Evolutionary conservation across 2,113 vertebrate species (phyloP).

Genomic region (Trematocara marginatum): DNA sequence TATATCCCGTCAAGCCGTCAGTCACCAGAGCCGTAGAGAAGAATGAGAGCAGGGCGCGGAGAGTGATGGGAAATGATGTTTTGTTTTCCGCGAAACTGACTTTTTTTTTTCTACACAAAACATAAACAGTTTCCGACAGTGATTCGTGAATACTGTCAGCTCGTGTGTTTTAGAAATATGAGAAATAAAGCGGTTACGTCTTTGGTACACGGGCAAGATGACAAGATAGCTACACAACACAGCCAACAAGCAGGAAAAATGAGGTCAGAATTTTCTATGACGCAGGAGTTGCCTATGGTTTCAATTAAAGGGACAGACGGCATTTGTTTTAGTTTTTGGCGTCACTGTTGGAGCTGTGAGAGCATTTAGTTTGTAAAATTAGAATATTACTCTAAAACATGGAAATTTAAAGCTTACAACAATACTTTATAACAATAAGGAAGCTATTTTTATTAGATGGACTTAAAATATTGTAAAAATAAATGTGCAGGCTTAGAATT

Average conservation of each 20-base stretch:
- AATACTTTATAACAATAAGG: neutral
- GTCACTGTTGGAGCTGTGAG: neutral
- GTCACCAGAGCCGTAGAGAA: neutral
- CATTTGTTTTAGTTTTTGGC: neutral
- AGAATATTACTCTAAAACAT: neutral
- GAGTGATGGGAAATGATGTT: constrained; percentile 37
- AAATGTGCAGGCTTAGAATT: neutral
- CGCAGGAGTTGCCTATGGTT: neutral
- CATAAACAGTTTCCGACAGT: neutral
- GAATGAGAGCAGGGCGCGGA: neutral
- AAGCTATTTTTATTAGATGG: neutral
- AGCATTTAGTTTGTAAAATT: neutral
- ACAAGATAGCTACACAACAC: neutral
- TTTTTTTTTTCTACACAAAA: neutral
- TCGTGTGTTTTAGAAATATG: neutral
- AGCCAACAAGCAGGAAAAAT: neutral
- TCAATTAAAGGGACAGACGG: neutral
- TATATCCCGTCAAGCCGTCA: constrained; percentile 19
- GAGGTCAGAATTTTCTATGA: neutral
- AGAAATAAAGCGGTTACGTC: neutral
- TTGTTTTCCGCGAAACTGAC: neutral
- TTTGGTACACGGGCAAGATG: neutral
- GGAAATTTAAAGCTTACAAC: neutral
- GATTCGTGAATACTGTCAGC: neutral
- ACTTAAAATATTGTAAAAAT: neutral